These are phyloP conservation scores for Cettia cetti DNA, from an alignment of 2,113 vertebrate species.

Conservation along the genomic window DNA sequence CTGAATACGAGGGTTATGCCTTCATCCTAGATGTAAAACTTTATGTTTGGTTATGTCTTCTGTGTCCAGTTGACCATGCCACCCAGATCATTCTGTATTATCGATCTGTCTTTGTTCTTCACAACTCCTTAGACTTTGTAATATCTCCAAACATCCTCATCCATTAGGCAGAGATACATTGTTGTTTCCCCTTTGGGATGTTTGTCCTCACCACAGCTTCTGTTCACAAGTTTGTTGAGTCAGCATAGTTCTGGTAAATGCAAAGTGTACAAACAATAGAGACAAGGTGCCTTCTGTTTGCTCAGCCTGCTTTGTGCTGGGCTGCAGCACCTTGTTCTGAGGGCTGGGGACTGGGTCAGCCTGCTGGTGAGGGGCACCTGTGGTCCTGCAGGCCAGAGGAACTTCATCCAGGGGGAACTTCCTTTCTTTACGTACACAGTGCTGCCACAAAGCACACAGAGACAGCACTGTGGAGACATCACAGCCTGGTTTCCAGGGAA, in stretches of 20 bases:
- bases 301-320: background rate
- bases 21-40: background rate
- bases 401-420: background rate
- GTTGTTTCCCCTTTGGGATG: background rate
- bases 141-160: background rate
- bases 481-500: background rate
- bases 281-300: background rate
- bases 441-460: background rate
- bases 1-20: background rate
- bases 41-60: background rate
- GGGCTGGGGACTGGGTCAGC: background rate
- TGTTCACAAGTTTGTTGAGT: background rate
- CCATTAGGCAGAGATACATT: background rate
- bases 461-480: background rate
- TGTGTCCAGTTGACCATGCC: background rate
- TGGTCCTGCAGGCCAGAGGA: background rate
- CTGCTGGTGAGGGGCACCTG: background rate
- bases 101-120: background rate
- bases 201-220: background rate
- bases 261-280: background rate
- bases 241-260: background rate
- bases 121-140: background rate
- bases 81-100: background rate
- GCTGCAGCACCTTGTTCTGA: background rate
- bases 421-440: fast-evolving